These are phyloP conservation scores for Urocolius indicus DNA, from an alignment of 2,113 vertebrate genomes.

Conservation along the genomic window DNA sequence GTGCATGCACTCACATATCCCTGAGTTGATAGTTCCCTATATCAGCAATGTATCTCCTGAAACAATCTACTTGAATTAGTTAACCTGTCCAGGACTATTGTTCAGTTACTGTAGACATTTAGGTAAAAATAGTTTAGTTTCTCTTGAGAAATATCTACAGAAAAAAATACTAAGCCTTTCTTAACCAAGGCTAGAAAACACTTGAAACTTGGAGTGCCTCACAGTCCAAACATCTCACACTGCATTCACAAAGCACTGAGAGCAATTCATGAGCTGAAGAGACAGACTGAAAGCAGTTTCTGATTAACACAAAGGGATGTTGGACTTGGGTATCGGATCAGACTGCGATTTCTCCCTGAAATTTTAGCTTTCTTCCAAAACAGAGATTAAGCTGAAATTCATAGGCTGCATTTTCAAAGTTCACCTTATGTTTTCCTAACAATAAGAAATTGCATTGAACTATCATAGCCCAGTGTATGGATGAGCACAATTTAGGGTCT, in stretches of 20 bases:
- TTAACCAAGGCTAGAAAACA: neutral
- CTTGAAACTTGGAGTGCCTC: neutral
- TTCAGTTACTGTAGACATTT: neutral
- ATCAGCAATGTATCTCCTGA: neutral
- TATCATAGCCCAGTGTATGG: neutral
- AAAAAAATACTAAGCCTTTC: neutral
- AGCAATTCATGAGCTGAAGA: neutral
- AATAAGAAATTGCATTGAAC: neutral
- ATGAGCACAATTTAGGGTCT: neutral
- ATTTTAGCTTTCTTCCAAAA: neutral
- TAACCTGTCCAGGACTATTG: neutral
- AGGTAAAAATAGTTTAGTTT: neutral
- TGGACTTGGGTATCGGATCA: neutral
- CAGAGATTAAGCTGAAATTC: neutral
- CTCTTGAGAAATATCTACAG: neutral
- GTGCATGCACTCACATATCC: accelerated
- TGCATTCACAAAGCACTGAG: neutral
- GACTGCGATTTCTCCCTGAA: neutral
- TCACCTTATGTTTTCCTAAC: neutral
- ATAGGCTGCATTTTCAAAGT: neutral
- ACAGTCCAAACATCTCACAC: neutral
- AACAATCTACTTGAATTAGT: neutral
- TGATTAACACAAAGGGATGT: neutral
- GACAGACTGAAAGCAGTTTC: neutral
- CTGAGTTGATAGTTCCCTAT: neutral